A percentile compares a stretch with the other conserved stretches of the same genome.
phyloP scores from a whole-genome alignment of 2,888 invertebrate genomes.

The Stictocephala bisonia region DNA sequence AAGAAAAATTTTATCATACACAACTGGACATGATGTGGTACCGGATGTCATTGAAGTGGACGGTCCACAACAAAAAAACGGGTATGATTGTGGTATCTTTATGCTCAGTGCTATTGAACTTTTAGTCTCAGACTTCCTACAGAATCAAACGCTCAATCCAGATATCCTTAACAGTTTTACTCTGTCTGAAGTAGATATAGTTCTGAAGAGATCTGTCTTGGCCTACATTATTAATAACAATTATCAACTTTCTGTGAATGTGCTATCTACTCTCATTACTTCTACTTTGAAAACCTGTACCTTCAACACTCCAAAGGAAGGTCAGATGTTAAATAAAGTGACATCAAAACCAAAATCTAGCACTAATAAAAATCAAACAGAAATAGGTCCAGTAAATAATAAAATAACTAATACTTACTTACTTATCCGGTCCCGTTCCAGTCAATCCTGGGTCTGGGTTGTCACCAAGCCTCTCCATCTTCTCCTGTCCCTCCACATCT shows the following conservation, averaged over 20 bases:
- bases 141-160: background rate
- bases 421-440: too few species aligned
- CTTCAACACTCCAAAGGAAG: too few species aligned
- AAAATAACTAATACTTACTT: too few species aligned
- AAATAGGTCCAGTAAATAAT: too few species aligned
- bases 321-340: too few species aligned
- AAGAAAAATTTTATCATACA: background rate
- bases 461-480: too few species aligned
- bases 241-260: background rate
- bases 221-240: background rate
- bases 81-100: background rate
- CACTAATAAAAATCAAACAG: too few species aligned
- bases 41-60: background rate
- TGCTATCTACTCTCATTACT: background rate
- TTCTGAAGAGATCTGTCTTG: background rate
- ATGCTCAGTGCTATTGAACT: background rate
- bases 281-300: too few species aligned
- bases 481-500: too few species aligned
- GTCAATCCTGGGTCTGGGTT: too few species aligned
- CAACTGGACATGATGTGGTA: background rate
- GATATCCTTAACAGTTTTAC: background rate
- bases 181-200: background rate
- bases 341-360: too few species aligned
- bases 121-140: background rate
- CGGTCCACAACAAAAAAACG: slow-evolving; percentile 1